These are phyloP conservation scores for Gadus macrocephalus DNA, from an alignment of 2,113 vertebrate genomes.

Conservation along the genomic window DNA sequence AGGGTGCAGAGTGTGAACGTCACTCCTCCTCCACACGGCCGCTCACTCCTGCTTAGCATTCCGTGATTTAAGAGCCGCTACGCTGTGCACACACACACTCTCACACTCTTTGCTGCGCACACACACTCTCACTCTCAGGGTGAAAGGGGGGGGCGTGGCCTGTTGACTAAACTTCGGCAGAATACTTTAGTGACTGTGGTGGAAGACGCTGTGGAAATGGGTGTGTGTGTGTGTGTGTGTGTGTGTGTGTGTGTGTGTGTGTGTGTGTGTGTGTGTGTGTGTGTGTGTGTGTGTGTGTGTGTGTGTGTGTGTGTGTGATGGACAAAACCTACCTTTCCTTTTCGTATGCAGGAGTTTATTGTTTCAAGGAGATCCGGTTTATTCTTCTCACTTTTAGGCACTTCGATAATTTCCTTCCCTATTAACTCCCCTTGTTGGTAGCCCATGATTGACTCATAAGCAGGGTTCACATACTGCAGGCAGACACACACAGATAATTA, in stretches of 20 bases:
- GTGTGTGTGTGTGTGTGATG: too few relatives aligned
- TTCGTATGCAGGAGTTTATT: constrained; percentile 91
- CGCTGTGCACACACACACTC: constrained; percentile 1
- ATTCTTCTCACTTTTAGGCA: constrained; percentile 94
- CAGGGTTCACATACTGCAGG: constrained; percentile 91
- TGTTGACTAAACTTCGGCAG: too few relatives aligned
- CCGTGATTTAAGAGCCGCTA: constrained; percentile 19
- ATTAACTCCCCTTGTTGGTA: constrained; percentile 91
- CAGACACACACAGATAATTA: constrained; percentile 19
- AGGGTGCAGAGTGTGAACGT: too few relatives aligned
- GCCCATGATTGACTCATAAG: constrained; percentile 93
- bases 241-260: not conserved
- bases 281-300: too few relatives aligned
- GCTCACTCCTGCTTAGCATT: too few relatives aligned
- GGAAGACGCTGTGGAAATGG: too few relatives aligned
- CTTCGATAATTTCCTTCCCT: constrained; percentile 92
- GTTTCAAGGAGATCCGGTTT: constrained; percentile 93
- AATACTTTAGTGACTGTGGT: too few relatives aligned
- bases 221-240: not conserved
- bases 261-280: too few relatives aligned
- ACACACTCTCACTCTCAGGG: too few relatives aligned
- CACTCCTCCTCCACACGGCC: too few relatives aligned
- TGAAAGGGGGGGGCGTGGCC: too few relatives aligned
- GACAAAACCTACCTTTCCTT: constrained; percentile 84
- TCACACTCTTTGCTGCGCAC: constrained; percentile 10